These are phyloP conservation scores for Bucco capensis DNA, from an alignment of 2,113 vertebrate species.

Conservation along the genomic window DNA sequence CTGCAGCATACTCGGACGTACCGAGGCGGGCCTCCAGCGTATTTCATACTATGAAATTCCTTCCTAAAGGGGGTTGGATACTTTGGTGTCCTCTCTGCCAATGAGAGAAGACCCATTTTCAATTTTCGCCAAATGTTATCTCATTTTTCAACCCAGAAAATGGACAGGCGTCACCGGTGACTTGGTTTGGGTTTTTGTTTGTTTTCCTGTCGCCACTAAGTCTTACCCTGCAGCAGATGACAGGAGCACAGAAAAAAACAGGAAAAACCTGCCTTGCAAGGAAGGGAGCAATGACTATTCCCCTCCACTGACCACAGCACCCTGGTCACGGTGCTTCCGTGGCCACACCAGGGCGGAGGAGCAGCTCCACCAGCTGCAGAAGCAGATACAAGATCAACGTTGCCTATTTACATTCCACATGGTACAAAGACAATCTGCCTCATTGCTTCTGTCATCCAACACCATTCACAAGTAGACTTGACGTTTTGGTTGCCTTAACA, in stretches of 20 bases:
- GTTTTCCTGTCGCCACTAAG: not conserved
- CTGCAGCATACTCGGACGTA: not conserved
- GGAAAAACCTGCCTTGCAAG: rapidly evolving
- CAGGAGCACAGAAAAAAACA: rapidly evolving
- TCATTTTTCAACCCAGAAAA: not conserved
- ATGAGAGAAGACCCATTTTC: rapidly evolving
- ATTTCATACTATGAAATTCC: not conserved
- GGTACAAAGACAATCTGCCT: not conserved
- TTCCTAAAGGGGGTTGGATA: rapidly evolving
- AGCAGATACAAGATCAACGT: rapidly evolving
- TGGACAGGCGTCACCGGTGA: not conserved
- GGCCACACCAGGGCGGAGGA: rapidly evolving
- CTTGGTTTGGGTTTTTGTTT: rapidly evolving
- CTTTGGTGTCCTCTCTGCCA: not conserved
- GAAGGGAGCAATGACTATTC: too few species aligned
- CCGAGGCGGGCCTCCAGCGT: not conserved
- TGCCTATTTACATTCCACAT: not conserved
- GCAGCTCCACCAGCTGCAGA: not conserved
- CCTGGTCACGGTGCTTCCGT: rapidly evolving
- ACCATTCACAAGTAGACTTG: rapidly evolving
- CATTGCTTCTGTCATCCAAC: not conserved
- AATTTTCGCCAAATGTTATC: not conserved
- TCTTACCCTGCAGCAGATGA: not conserved
- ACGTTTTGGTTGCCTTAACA: not conserved
- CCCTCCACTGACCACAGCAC: not conserved